Base-by-base conservation (phyloP, 2,113 vertebrate genomes). In the Sinocyclocheilus anophthalmus region DNA sequence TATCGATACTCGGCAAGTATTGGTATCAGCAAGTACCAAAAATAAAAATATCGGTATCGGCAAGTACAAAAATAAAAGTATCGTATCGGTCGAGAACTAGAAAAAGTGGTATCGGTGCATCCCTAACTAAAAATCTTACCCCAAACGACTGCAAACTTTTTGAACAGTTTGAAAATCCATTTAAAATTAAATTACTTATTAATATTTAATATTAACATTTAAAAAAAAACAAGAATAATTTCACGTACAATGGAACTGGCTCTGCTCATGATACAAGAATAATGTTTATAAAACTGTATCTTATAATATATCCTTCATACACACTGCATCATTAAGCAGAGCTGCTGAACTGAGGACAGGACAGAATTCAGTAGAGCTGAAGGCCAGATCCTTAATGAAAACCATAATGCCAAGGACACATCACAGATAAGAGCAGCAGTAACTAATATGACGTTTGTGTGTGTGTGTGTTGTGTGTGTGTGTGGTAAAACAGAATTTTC, bases 371-470 rank as follows among this genome's bases (percentile, higher is more conserved):
- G 7, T 5, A 42, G 18, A 42, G 30, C 14, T 45, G 78, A 53
- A 82, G 39, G 42, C 42, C 45, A 82, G 24, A 59, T 59, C 76
- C 30, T 65, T 20, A 63, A 61, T 65, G 61, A 50, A 33, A 69
- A 67, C n/a, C 59, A 85, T 4, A 42, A 73, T 22, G 63, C 75
- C 82, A 73, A 22, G 84, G 30, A 72, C 57, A 81, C 45, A 26
- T 67, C 13, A 72, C 53, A 50, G 83, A 33, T 78, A 50, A 26
- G 26, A 42, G 42, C 59, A 76, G 88, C 89, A 87, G 24, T 89
- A 80, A 87, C 84, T 79, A 75, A 59, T 48, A 89, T 30, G 30
- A n/a, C 55, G 65, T 11, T 70, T 14, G 75, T 82, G 14, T 89
- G 65, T 7, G 14, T 73, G 67, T 16, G 75, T 12, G 67, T 84